Base-by-base conservation (phyloP, 2,888 invertebrate genomes). In the Oxystoma pomonae region DNA sequence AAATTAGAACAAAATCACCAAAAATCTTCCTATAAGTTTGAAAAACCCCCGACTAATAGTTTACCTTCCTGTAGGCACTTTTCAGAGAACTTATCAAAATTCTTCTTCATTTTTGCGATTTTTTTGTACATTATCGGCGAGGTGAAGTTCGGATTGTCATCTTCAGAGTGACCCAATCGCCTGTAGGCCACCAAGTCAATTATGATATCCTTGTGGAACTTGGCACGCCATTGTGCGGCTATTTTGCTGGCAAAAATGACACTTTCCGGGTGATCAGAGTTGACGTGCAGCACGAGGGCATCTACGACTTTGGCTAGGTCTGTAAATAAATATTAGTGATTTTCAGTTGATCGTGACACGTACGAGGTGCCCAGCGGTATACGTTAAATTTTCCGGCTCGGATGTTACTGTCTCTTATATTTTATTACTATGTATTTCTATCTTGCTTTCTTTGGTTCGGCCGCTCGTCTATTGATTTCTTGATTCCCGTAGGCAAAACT, bases 61-160 rank as follows among this genome's bases (percentile, higher is more conserved):
- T n/a, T n/a, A 60, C 89, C 89, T 75, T 94, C 93, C 2, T 84
- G 77, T 64, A 94, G 87, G 60, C 97, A 85, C 72, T 90, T 89
- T 18, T 90, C 88, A 1, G 91, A 87, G 79, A 96, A 97, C 71
- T 90, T 89, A 67, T 94, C 91, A 66, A 96, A 80, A 1, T 81
- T 84, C 1, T 91, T 90, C 69, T 89, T 88, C 21, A 90, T 92
- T 64, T 90, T 87, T 68, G 86, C 85, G 65, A 98, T 96, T 80
- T 92, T 92, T 75, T 90, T 89, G 85, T 97, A 97, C 96, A 97
- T 96, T 60, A 96, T 86, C 0, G 97, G 97, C 80, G 95, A 94
- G 1, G 97, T 98, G 82, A 97, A 97, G 93, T 94, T 94, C 1
- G 97, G 97, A 79, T 97, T 96, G 80, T 97, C 97, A 72, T 94